Conservation (phyloP, 2,113 vertebrate species). For the Phocoena phocoena region DNA sequence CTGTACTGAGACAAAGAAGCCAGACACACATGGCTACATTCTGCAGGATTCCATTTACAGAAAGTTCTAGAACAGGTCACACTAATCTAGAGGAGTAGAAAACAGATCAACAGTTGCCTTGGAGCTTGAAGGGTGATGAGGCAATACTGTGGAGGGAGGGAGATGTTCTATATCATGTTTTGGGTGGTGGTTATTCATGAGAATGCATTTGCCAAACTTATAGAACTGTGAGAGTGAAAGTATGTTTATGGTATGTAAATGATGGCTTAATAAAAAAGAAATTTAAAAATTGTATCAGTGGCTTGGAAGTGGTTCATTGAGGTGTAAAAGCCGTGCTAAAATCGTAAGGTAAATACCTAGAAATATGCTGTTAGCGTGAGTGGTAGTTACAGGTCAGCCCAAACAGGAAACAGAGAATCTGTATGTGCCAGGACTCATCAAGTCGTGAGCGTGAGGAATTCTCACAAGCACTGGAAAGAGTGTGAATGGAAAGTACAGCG, state of each 20-base stretch:
- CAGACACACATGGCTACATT: neutral
- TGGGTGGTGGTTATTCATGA: neutral
- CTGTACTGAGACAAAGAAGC: neutral
- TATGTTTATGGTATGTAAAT: neutral
- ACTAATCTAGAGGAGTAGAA: neutral
- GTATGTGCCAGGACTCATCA: fast-evolving
- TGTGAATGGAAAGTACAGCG: neutral
- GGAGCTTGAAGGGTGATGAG: neutral
- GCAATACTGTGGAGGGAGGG: neutral
- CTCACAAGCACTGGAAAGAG: neutral
- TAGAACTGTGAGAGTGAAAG: neutral
- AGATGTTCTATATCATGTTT: neutral
- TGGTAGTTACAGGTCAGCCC: neutral
- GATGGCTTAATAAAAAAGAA: neutral
- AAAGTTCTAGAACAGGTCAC: neutral
- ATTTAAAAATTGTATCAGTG: neutral
- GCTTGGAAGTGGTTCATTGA: neutral
- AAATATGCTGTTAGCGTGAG: neutral
- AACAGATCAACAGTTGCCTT: neutral
- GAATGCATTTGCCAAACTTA: neutral
- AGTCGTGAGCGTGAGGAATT: fast-evolving
- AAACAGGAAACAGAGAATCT: neutral
- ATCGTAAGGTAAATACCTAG: neutral
- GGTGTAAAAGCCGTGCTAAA: neutral
- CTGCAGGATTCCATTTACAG: neutral